These are phyloP conservation scores for Hucho hucho DNA, from an alignment of 2,113 vertebrate species.

Conservation along the genomic window DNA sequence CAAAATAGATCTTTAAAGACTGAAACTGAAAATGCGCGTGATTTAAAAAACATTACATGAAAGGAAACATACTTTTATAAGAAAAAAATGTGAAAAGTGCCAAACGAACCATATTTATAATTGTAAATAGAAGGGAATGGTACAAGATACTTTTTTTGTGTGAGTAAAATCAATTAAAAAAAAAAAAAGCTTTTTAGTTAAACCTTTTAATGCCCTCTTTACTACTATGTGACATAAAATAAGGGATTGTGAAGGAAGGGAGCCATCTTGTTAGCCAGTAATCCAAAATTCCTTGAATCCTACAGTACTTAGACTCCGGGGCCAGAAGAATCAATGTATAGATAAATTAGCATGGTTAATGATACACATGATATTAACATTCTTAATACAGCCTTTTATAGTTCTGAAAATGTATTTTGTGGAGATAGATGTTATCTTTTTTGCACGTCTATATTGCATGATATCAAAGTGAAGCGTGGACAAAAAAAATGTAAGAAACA, in stretches of 20 bases:
- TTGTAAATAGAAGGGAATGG: slow-evolving; percentile 47
- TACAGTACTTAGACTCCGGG: slow-evolving; percentile 68
- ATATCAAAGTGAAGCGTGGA: slow-evolving; percentile 78
- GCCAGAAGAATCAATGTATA: slow-evolving; percentile 63
- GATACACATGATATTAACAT: slow-evolving; percentile 78
- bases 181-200: slow-evolving; percentile 46
- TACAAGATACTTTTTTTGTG: slow-evolving; percentile 36
- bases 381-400: slow-evolving; percentile 82
- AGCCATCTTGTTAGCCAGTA: slow-evolving; percentile 53
- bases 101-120: slow-evolving; percentile 79
- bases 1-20: slow-evolving; percentile 74
- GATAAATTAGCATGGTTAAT: slow-evolving; percentile 70
- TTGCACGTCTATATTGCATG: slow-evolving; percentile 85
- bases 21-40: slow-evolving; percentile 65
- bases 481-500: slow-evolving; percentile 50
- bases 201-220: slow-evolving; percentile 59
- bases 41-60: slow-evolving; percentile 71
- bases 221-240: slow-evolving; percentile 58
- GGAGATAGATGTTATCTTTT: slow-evolving; percentile 83
- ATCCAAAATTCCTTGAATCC: slow-evolving; percentile 66
- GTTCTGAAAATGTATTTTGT: slow-evolving; percentile 82
- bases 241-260: slow-evolving; percentile 37
- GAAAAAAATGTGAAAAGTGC: slow-evolving; percentile 81
- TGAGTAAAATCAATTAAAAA: slow-evolving; percentile 39
- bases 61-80: slow-evolving; percentile 77